phyloP scores from a whole-genome alignment of 2,888 invertebrate species.

The Volucella zonaria region DNA sequence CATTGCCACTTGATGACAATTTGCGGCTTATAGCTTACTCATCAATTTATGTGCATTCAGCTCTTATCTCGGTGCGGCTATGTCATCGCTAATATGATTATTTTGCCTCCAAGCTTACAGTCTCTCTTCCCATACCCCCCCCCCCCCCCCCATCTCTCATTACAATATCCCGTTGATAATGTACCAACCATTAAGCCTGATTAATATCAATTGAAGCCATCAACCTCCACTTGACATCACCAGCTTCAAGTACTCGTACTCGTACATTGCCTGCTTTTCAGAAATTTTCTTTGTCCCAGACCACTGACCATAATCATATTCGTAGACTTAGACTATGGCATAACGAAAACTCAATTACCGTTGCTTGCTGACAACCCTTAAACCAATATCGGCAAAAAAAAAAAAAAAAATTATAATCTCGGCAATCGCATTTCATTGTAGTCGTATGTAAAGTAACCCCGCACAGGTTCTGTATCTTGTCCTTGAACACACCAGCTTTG shows the following conservation, averaged over 20 bases:
- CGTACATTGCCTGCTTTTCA: constrained; percentile 22
- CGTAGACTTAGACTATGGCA: not conserved
- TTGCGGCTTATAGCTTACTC: not conserved
- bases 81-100: constrained; percentile 41
- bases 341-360: constrained; percentile 14
- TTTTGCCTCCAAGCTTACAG: constrained; percentile 25
- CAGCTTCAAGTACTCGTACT: constrained; percentile 43
- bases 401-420: not conserved
- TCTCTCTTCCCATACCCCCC: not conserved
- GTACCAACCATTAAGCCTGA: constrained; percentile 57
- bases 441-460: constrained; percentile 19
- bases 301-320: constrained; percentile 41
- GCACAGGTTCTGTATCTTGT: constrained; percentile 36
- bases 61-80: not conserved
- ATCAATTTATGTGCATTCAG: not conserved
- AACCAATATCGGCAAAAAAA: too few species aligned
- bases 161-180: constrained; percentile 20
- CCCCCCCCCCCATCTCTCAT: not conserved
- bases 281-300: constrained; percentile 20
- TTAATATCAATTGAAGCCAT: constrained; percentile 72
- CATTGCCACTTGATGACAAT: too few species aligned
- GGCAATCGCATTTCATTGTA: constrained; percentile 40
- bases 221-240: constrained; percentile 62
- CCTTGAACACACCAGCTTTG: constrained; percentile 43
- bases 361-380: not conserved